Conservation (phyloP, 2,797 vertebrate genomes). For the Takifugu ocellatus region DNA sequence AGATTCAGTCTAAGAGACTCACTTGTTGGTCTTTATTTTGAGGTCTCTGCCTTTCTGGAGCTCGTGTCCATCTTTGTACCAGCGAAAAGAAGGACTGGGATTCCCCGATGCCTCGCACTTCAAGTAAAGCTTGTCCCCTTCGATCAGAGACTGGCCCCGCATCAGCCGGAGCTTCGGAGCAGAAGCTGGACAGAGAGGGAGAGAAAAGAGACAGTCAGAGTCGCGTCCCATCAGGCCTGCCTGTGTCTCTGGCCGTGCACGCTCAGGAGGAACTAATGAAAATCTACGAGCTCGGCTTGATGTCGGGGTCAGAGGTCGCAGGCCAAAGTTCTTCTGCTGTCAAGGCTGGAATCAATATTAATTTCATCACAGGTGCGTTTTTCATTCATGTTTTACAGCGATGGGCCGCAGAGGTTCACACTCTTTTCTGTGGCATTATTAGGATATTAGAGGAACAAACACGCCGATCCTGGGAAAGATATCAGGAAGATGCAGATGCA, state of each 20-base stretch:
- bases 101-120: constrained; percentile 93
- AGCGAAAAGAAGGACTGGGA: constrained; percentile 91
- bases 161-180: constrained; percentile 89
- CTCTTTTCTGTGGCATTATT: no score
- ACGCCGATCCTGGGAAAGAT: no score
- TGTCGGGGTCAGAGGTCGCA: constrained; percentile 11
- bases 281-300: constrained; percentile 20
- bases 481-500: no score
- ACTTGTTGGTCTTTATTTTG: constrained; percentile 93
- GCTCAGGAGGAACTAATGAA: background rate
- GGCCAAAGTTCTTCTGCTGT: constrained; percentile 29
- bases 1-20: constrained; percentile 64
- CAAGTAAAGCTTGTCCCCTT: constrained; percentile 89
- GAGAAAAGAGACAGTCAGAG: constrained; percentile 3
- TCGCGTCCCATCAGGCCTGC: background rate
- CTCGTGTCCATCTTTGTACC: constrained; percentile 95
- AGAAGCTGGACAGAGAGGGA: constrained; percentile 72
- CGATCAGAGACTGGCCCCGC: constrained; percentile 85
- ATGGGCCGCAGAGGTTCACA: no score
- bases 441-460: no score
- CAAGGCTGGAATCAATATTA: constrained; percentile 1
- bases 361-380: no score
- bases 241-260: background rate
- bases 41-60: constrained; percentile 92
- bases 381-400: no score